Conservation (phyloP, 2,888 invertebrate genomes). For the Dugesia japonica region DNA sequence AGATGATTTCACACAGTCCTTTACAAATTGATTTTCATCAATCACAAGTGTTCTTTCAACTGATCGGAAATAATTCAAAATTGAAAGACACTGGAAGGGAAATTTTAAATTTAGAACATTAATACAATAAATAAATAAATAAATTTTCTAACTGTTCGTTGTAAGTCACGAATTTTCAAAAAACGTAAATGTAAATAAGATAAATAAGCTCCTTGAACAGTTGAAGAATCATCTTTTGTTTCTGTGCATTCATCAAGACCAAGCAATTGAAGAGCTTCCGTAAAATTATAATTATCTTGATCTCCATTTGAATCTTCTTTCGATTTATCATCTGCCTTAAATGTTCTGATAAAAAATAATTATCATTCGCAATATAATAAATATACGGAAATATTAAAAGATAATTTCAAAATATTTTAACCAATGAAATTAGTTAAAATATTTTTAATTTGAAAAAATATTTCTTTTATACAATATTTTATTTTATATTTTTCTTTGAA, state of each 20-base stretch:
- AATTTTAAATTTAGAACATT: neutral
- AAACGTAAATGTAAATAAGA: slow-evolving; percentile 46
- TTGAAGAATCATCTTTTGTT: slow-evolving; percentile 40
- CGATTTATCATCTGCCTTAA: neutral
- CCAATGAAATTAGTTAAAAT: too few relatives aligned
- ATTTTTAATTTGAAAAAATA: too few relatives aligned
- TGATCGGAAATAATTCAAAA: slow-evolving; percentile 47
- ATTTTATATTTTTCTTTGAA: too few relatives aligned
- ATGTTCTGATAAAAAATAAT: neutral
- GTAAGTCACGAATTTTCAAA: slow-evolving; percentile 45
- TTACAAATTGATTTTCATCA: slow-evolving; percentile 38
- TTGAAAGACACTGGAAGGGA: slow-evolving; percentile 40
- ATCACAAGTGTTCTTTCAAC: slow-evolving; percentile 47
- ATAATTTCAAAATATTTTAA: too few relatives aligned
- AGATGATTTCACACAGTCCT: neutral
- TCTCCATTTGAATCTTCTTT: neutral
- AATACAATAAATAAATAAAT: too few relatives aligned
- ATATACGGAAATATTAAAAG: too few relatives aligned
- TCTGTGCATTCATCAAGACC: slow-evolving; percentile 45
- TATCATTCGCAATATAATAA: neutral
- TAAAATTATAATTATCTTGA: slow-evolving; percentile 43
- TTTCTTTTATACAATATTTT: too few relatives aligned
- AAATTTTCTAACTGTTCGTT: slow-evolving; percentile 41
- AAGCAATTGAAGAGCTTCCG: slow-evolving; percentile 43
- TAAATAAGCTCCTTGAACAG: slow-evolving; percentile 44